Base-by-base conservation (phyloP, 1,140 invertebrate species). In the Formica selysi region DNA sequence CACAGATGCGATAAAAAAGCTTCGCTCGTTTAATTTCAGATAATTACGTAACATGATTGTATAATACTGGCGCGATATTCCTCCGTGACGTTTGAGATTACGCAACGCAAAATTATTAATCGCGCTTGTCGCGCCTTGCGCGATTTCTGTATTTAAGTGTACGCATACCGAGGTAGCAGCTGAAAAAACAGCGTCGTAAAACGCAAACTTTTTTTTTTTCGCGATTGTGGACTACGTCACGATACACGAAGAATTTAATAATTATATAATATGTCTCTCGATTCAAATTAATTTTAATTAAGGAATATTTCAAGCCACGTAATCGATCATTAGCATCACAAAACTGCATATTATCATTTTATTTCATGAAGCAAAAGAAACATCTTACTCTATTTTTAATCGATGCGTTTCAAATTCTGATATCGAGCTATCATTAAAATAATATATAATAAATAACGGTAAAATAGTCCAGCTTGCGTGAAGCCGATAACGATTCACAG, bases 101-200 rank as follows among this genome's bases (percentile, higher is more conserved):
- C 68, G 68, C 57, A 71, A 80, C 41, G 65, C 29, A 41, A 44
- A 81, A 44, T 81, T 54, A 73, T 81, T 61, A 81, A 73, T 74
- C 79, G 79, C 44, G 62, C 38, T 29, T 62, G 32, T 65, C 59
- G 51, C 44, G 51, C 16, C 19, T n/a, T 29, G 32, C 51, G 22
- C 71, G 51, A 74, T 74, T 57, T 61, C 54, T 81, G 73, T 81
- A 16, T 38, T 62, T 38, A 61, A 73, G 54, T 73, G 19, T n/a
- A 16, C 8, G 54, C 0, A 19, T 10, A 57, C 4, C 16, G 36
- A 57, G 10, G 32, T n/a, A 22, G 48, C 79, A 59, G 79, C 51
- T 73, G 79, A 36, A 57, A 81, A 73, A 81, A 81, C 26, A 81
- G 71, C 29, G 2, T 29, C 38, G 19, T 59, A 32, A 59, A 44